phyloP scores from a whole-genome alignment of 2,888 invertebrate genomes.

The Autographa gamma region DNA sequence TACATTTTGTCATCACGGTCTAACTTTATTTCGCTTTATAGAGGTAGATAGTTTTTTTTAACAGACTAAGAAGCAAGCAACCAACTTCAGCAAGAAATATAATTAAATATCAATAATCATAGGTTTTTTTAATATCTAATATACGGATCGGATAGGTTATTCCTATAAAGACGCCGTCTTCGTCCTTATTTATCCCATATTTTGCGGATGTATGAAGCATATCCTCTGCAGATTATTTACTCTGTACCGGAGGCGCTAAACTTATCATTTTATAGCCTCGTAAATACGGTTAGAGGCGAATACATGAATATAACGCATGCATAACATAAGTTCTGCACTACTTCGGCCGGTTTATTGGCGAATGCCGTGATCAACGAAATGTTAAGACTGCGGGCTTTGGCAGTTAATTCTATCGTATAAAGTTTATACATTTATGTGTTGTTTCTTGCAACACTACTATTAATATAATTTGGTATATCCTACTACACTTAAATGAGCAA shows the following conservation, averaged over 20 bases:
- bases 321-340: slow-evolving; percentile 21
- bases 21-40: too few species aligned
- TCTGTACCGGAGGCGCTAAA: slow-evolving; percentile 61
- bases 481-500: too few species aligned
- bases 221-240: not conserved
- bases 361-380: not conserved
- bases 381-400: not conserved
- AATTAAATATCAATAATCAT: too few species aligned
- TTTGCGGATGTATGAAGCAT: not conserved
- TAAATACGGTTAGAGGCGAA: slow-evolving; percentile 66
- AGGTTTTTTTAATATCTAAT: too few species aligned
- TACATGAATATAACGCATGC: slow-evolving; percentile 63
- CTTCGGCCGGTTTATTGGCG: slow-evolving; percentile 18
- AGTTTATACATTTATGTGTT: not conserved
- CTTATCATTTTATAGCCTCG: slow-evolving; percentile 73
- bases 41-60: too few species aligned
- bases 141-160: too few species aligned
- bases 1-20: too few species aligned
- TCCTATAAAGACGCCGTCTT: too few species aligned
- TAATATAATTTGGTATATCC: too few species aligned
- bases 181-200: not conserved
- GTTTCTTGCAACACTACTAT: not conserved
- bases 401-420: not conserved
- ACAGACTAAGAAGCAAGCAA: too few species aligned
- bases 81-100: too few species aligned